These are phyloP conservation scores for Bovichtus diacanthus DNA, from an alignment of 2,797 vertebrate species.

Conservation along the genomic window DNA sequence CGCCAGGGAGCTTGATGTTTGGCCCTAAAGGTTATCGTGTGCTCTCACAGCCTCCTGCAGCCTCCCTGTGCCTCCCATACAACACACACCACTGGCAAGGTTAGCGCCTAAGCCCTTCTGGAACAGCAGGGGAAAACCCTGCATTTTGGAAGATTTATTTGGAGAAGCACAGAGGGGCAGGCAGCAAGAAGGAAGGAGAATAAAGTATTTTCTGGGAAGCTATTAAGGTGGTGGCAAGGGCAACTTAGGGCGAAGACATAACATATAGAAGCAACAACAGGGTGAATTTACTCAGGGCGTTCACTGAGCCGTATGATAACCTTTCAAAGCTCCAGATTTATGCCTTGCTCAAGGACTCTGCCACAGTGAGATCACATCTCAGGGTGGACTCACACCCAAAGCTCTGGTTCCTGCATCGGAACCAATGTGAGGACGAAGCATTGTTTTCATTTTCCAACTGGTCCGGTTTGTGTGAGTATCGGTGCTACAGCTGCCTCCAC, in stretches of 20 bases:
- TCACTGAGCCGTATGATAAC: neutral
- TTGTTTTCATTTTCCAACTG: too few species aligned
- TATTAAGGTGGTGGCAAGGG: conserved; percentile 19
- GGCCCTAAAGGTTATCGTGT: conserved; percentile 61
- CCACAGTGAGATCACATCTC: neutral
- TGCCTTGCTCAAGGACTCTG: conserved; percentile 10
- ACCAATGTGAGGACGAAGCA: too few species aligned
- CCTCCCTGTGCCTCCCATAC: neutral
- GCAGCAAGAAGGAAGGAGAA: neutral
- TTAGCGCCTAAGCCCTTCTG: conserved; percentile 6
- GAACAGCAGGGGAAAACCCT: conserved; percentile 11
- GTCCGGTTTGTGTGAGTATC: too few species aligned
- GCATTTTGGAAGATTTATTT: conserved; percentile 10
- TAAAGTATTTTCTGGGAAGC: conserved; percentile 10
- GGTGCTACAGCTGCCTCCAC: too few species aligned
- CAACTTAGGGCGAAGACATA: conserved; percentile 1
- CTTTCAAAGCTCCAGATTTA: neutral
- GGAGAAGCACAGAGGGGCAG: neutral
- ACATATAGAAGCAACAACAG: neutral
- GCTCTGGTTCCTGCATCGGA: too few species aligned
- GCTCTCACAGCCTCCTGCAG: conserved; percentile 24
- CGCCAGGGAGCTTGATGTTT: conserved; percentile 33
- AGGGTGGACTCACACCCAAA: too few species aligned
- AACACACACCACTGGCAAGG: conserved; percentile 36
- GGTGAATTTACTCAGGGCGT: too few species aligned